Conservation (phyloP, 2,888 invertebrate genomes). For the Aphelenchoides bicaudatus region DNA sequence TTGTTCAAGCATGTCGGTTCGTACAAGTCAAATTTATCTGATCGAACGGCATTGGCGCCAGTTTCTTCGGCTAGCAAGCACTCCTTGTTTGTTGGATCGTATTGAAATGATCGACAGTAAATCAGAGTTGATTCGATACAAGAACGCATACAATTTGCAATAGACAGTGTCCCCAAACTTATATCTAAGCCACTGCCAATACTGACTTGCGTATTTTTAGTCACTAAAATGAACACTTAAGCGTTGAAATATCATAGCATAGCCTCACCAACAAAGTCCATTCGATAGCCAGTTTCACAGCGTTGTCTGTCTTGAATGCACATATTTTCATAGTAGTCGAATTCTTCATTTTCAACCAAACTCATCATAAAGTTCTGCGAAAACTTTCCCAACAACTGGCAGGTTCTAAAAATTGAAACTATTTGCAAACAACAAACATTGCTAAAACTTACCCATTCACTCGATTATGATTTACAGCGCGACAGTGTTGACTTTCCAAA, state of each 20-base stretch:
- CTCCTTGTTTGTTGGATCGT: conserved; percentile 41
- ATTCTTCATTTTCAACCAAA: conserved; percentile 35
- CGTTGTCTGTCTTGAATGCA: conserved; percentile 61
- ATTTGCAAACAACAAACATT: conserved; percentile 56
- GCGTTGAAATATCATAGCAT: too few species aligned
- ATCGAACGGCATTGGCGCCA: conserved; percentile 13
- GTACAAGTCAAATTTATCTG: conserved; percentile 46
- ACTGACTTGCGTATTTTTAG: conserved; percentile 40
- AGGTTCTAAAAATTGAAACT: conserved; percentile 47
- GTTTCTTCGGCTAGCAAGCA: conserved; percentile 50
- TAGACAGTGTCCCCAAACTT: conserved; percentile 28
- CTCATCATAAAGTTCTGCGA: conserved; percentile 61
- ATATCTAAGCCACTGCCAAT: conserved; percentile 24
- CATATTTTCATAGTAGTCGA: conserved; percentile 66
- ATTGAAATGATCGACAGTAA: conserved; percentile 49
- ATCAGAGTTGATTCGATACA: conserved; percentile 47
- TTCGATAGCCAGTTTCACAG: conserved; percentile 31
- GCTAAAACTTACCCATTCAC: conserved; percentile 24
- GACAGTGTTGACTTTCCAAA: conserved; percentile 34
- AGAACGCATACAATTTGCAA: conserved; percentile 49
- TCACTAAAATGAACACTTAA: too few species aligned
- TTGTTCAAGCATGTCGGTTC: conserved; percentile 53
- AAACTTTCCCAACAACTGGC: conserved; percentile 63
- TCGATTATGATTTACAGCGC: conserved; percentile 41
- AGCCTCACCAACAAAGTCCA: too few species aligned